Base-by-base conservation (phyloP, 2,113 vertebrate species). In the Chionodraco myersi region DNA sequence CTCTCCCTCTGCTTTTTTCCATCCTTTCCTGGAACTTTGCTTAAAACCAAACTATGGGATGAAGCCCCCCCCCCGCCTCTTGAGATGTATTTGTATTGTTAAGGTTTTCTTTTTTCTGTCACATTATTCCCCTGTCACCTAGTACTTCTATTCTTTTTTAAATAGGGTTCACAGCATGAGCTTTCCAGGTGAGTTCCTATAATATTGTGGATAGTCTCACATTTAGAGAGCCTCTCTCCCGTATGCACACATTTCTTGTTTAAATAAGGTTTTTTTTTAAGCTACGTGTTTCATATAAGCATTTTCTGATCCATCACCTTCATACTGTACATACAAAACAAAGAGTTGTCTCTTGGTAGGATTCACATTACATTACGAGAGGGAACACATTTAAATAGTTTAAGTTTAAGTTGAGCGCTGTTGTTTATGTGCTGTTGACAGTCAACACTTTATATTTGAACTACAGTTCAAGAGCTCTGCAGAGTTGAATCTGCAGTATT, bases 1-100 rank as follows among this genome's bases (percentile, higher is more conserved):
- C 71, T 51, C 65, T 51, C 21, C 15, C 5, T 13, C 26, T 64
- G 63, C 60, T 61, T 0, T 41, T 78, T 49, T 59, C 60, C 1
- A 7, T 51, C 14, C 66, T 59, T 59, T 14, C 30, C 36, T 26
- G 23, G 14, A 79, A 82, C 58, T 82, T 59, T 5, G 18, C 47
- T 67, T 62, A 64, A 14, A 65, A 14, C 26, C 26, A 36, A 67
- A 67, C 48, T 34, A 30, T 53, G 11, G 51, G 18, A 54, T 16
- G 52, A 10, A 48, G 36, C 11, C 41, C 21, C 21, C 26, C 8
- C 11, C 48, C 18, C 4, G 5, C 65, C 48, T 47, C 36, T 14
- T 23, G 26, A 30, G n/a, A 36, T 56, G 18, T 34, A n/a, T 52
- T 73, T 45, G 5, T 18, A 9, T 14, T 10, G 26, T 26, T 26